Percentiles rank a stretch among this genome's conserved stretches.
Conservation (phyloP, 2,113 vertebrate genomes). For the Electrona antarctica region DNA sequence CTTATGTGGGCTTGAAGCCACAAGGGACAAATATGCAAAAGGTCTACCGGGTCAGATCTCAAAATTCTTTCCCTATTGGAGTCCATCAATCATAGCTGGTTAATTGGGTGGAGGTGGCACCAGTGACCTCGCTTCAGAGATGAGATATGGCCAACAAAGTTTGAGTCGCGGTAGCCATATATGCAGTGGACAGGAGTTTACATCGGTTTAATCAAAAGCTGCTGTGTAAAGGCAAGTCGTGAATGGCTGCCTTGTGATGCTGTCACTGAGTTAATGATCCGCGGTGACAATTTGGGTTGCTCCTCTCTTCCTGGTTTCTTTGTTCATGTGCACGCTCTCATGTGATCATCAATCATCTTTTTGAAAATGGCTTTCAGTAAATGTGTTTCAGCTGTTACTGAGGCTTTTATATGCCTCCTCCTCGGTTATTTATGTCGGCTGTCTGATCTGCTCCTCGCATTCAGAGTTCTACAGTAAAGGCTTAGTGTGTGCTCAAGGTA, state of each 20-base stretch:
- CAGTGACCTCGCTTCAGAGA: slow-evolving; percentile 16
- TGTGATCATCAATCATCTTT: not conserved
- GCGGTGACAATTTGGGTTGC: not conserved
- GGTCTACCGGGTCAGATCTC: slow-evolving; percentile 39
- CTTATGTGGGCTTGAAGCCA: slow-evolving; percentile 29
- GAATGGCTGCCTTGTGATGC: slow-evolving; percentile 26
- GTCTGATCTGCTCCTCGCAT: not conserved
- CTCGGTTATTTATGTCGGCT: not conserved
- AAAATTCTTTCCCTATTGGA: slow-evolving; percentile 43
- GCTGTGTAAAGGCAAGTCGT: slow-evolving; percentile 16
- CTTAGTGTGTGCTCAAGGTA: too few species aligned
- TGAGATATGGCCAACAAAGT: not conserved
- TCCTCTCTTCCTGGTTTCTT: slow-evolving; percentile 17
- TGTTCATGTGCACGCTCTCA: not conserved
- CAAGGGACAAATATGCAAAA: slow-evolving; percentile 37
- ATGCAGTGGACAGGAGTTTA: slow-evolving; percentile 12
- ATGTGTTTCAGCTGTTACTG: slow-evolving; percentile 27
- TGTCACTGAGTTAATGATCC: not conserved
- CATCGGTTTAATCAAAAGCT: slow-evolving; percentile 38
- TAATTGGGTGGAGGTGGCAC: slow-evolving; percentile 16
- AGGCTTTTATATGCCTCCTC: not conserved
- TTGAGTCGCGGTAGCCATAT: not conserved
- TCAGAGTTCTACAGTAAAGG: not conserved
- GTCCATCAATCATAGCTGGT: slow-evolving; percentile 20
- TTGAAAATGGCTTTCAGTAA: not conserved